These are phyloP conservation scores for Choristoneura fumiferana DNA, from an alignment of 1,140 invertebrate genomes.

Conservation along the genomic window DNA sequence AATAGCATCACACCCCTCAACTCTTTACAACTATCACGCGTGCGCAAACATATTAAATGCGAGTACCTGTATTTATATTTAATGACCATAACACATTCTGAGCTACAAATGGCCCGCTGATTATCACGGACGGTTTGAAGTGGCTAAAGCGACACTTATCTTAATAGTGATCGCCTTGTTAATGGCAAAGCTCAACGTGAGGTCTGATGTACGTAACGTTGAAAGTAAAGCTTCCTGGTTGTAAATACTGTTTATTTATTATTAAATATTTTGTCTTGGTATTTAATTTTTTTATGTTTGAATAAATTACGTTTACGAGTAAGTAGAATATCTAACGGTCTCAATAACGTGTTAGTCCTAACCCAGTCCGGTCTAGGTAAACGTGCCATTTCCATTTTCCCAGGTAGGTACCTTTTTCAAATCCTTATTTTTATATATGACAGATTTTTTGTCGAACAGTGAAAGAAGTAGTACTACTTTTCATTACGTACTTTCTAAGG, in stretches of 20 bases:
- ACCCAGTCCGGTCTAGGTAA: too few relatives aligned
- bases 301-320: too few relatives aligned
- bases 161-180: conserved; percentile 18
- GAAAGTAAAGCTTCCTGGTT: conserved; percentile 9
- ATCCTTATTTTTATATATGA: too few relatives aligned
- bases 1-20: neutral
- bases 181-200: conserved; percentile 8
- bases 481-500: too few relatives aligned
- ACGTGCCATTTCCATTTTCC: too few relatives aligned
- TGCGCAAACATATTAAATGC: conserved; percentile 12
- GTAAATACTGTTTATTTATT: neutral
- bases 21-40: neutral
- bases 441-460: too few relatives aligned
- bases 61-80: conserved; percentile 14
- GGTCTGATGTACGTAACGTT: conserved; percentile 4
- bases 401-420: too few relatives aligned
- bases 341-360: too few relatives aligned
- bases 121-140: conserved; percentile 11
- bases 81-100: conserved; percentile 15
- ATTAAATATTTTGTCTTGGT: neutral
- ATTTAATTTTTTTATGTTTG: too few relatives aligned
- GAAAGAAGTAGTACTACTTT: too few relatives aligned
- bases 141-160: conserved; percentile 17
- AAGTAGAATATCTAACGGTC: too few relatives aligned
- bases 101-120: conserved; percentile 10